These are phyloP conservation scores for Acholoe squamosa DNA, from an alignment of 2,888 invertebrate species.

Conservation along the genomic window DNA sequence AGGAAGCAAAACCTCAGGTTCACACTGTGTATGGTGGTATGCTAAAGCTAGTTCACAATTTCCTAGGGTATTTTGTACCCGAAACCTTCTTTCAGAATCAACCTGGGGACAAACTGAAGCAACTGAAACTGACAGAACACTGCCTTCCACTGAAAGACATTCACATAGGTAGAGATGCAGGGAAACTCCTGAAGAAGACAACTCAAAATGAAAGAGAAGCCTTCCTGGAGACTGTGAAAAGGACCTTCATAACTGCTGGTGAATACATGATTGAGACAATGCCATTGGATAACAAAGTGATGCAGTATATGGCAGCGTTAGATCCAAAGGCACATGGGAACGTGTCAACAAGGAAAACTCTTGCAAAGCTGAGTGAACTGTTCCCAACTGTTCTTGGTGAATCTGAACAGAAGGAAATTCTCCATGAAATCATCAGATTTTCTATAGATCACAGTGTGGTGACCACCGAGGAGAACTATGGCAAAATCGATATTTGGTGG, in stretches of 20 bases:
- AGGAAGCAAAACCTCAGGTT: background rate
- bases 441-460: background rate
- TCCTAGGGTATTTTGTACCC: background rate
- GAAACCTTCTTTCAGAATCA: background rate
- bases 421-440: background rate
- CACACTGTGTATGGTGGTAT: background rate
- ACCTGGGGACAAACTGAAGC: background rate
- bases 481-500: background rate
- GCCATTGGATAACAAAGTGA: background rate
- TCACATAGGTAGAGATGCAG: background rate
- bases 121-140: background rate
- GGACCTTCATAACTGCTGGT: background rate
- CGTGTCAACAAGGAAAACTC: background rate
- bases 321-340: background rate
- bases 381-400: background rate
- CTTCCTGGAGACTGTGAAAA: background rate
- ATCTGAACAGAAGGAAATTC: background rate
- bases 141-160: background rate
- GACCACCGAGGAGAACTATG: background rate
- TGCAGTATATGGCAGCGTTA: background rate
- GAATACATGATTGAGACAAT: background rate
- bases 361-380: background rate
- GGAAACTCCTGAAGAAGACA: background rate
- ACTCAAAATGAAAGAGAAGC: background rate
- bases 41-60: background rate